Evolutionary conservation across 1,140 invertebrate species (phyloP).

Genomic region (Sitobion miscanthi): DNA sequence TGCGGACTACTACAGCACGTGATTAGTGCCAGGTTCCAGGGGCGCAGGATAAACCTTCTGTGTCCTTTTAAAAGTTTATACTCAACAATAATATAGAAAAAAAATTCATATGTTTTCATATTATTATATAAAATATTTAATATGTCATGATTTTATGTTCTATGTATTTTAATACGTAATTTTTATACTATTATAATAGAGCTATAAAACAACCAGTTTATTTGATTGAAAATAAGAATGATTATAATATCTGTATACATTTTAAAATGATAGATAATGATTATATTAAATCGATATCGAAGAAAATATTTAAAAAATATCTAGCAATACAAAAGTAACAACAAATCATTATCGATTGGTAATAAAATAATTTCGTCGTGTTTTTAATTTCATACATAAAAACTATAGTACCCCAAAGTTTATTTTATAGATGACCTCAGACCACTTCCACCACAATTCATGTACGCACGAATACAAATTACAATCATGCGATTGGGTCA

Average conservation of each 20-base stretch:
- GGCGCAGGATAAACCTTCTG: not conserved
- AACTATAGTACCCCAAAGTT: not conserved
- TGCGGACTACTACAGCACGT: not conserved
- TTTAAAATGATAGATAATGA: not conserved
- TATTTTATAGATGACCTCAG: constrained; percentile 14
- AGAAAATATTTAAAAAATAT: not conserved
- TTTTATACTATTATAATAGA: not conserved
- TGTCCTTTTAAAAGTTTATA: not conserved
- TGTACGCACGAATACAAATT: not conserved
- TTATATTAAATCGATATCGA: not conserved
- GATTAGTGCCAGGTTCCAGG: not conserved
- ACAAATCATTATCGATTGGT: not conserved
- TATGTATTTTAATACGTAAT: not conserved
- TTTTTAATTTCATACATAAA: not conserved
- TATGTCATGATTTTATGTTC: not conserved
- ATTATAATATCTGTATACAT: not conserved
- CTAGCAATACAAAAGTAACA: not conserved
- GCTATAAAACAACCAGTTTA: not conserved
- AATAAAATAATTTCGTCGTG: not conserved
- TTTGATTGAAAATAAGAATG: not conserved
- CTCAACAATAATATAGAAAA: not conserved
- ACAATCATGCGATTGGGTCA: constrained; percentile 24
- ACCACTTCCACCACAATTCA: not conserved
- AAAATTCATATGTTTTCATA: not conserved
- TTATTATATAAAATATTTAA: not conserved